These are phyloP conservation scores for Augochlorella aurata DNA, from an alignment of 2,888 invertebrate genomes.

Conservation along the genomic window DNA sequence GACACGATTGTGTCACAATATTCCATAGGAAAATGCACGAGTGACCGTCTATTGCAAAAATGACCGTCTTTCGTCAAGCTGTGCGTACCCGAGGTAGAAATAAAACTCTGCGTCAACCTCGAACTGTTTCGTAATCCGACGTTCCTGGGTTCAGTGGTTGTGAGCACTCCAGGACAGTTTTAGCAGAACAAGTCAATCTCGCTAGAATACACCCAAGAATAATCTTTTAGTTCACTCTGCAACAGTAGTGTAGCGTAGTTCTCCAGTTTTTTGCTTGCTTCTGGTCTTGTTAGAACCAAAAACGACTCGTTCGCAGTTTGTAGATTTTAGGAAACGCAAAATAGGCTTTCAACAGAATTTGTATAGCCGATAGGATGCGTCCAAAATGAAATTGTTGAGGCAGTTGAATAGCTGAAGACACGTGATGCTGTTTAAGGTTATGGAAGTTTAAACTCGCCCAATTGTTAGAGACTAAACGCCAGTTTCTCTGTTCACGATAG, in stretches of 20 bases:
- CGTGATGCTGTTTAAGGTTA: background rate
- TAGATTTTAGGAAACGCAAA: background rate
- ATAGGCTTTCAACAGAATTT: background rate
- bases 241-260: slow-evolving; percentile 32
- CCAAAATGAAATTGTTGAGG: background rate
- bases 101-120: slow-evolving; percentile 17
- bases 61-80: slow-evolving; percentile 40
- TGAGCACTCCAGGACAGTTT: background rate
- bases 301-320: background rate
- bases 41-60: slow-evolving; percentile 45
- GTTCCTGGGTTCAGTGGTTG: background rate
- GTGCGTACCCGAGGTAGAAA: slow-evolving; percentile 19
- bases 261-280: slow-evolving; percentile 23
- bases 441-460: background rate
- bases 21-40: slow-evolving; percentile 42
- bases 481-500: background rate
- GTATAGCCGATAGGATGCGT: background rate
- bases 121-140: slow-evolving; percentile 9
- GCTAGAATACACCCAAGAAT: background rate
- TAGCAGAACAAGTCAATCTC: background rate
- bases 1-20: slow-evolving; percentile 55
- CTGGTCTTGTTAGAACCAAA: background rate
- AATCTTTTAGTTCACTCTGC: background rate
- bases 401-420: background rate
- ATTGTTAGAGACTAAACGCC: background rate